Conservation (phyloP, 2,797 vertebrate species). For the Myotis daubentonii region DNA sequence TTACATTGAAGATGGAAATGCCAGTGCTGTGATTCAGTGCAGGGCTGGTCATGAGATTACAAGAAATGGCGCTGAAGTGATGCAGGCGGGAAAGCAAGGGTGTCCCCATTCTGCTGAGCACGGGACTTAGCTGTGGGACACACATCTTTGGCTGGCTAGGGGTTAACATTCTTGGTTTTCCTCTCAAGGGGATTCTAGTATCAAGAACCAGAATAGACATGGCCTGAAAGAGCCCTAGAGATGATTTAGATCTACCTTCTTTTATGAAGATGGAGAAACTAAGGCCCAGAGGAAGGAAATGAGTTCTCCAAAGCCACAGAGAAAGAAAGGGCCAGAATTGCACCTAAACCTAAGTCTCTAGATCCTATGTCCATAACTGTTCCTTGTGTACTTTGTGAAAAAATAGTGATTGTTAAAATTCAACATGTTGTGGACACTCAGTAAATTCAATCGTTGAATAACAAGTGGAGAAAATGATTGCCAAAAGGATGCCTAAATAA, state of each 20-base stretch:
- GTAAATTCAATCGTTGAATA: not conserved
- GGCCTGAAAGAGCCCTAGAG: not conserved
- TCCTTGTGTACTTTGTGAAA: not conserved
- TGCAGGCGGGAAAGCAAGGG: not conserved
- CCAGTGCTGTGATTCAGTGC: not conserved
- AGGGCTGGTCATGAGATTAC: not conserved
- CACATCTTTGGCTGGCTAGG: not conserved
- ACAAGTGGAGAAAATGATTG: not conserved
- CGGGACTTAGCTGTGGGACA: not conserved
- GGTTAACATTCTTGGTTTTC: not conserved
- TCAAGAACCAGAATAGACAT: not conserved
- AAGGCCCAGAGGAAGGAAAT: not conserved
- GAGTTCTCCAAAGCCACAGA: not conserved
- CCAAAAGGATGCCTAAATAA: not conserved
- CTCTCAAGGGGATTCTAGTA: not conserved
- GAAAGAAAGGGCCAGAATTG: not conserved
- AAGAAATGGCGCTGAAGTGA: not conserved
- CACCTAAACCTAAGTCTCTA: not conserved
- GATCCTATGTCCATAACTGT: not conserved
- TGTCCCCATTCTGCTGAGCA: not conserved
- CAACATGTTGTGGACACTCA: not conserved
- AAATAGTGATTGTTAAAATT: slow-evolving; percentile 9
- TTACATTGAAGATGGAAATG: not conserved
- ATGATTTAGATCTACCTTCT: not conserved
- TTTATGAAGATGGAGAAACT: slow-evolving; percentile 10